These are phyloP conservation scores for Loripinus fragilis DNA, from an alignment of 2,888 invertebrate genomes.

Conservation along the genomic window DNA sequence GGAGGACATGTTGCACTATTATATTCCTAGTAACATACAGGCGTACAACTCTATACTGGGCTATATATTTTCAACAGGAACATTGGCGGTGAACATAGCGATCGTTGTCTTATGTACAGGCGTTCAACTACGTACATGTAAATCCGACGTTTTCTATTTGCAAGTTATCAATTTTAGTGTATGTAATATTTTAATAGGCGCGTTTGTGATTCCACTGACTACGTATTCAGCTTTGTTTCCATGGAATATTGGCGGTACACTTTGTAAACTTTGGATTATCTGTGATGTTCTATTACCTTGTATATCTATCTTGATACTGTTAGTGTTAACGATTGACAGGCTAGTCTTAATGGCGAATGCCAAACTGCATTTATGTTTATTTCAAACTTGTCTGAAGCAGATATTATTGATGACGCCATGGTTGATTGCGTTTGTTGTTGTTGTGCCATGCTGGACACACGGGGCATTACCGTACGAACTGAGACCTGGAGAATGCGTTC, in stretches of 20 bases:
- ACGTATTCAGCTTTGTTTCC: constrained; percentile 42
- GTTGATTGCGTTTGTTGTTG: constrained; percentile 35
- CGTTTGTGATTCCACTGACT: constrained; percentile 51
- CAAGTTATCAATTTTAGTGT: constrained; percentile 51
- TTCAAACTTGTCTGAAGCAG: constrained; percentile 45
- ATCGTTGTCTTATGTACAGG: background rate
- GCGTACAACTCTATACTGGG: too few relatives aligned
- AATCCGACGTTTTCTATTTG: constrained; percentile 32
- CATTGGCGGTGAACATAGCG: too few relatives aligned
- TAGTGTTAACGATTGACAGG: constrained; percentile 46
- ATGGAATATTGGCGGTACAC: constrained; percentile 47
- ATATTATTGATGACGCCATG: constrained; percentile 45
- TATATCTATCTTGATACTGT: constrained; percentile 34
- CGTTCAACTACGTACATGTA: background rate
- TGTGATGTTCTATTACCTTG: constrained; percentile 49
- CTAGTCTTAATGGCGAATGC: constrained; percentile 35
- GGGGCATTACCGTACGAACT: constrained; percentile 36
- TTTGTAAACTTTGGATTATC: constrained; percentile 48
- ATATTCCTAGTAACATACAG: too few relatives aligned
- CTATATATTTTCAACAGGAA: too few relatives aligned
- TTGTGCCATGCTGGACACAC: constrained; percentile 56
- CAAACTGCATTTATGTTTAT: constrained; percentile 32
- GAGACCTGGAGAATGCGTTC: constrained; percentile 45
- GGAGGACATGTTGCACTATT: too few relatives aligned
- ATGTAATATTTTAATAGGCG: constrained; percentile 36